Evolutionary conservation across 2,797 vertebrate species (phyloP), one percentile per base, ranked within the genome.

Genomic region (Champsocephalus gunnari): DNA sequence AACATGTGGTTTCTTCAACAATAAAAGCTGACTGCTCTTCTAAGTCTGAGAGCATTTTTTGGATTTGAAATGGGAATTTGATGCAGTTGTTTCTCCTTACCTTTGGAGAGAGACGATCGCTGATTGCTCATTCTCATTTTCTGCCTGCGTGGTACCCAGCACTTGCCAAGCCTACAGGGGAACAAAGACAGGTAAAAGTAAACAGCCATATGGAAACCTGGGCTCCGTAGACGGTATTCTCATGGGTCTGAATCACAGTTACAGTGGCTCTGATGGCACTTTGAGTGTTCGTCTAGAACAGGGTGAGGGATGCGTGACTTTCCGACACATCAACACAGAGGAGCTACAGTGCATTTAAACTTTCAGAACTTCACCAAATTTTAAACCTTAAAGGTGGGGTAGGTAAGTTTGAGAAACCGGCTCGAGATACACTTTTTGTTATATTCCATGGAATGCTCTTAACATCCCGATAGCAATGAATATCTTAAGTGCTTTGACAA

Each of bases 21-120:
- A 47, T 28, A 66, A 51, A 60, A 50, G 69, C 62, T 66, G 58
- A 69, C 61, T 53, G 51, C 21, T 55, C 8, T 6, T 8, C 34
- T 17, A 32, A n/a, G 51, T 63, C 34, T 50, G 53, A 13, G 6
- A 64, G 58, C 3, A 0, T 16, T 51, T 78, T 73, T 56, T 10
- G 34, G 5, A 3, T 67, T 74, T 65, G 32, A 19, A 73, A 66
- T 21, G 32, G 38, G 45, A 45, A 64, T 67, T 12, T 51, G 72
- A 55, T 88, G 86, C 81, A 89, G 64, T 75, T 76, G 79, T 86
- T 76, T 80, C 71, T 75, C 66, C 83, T 87, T 96, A 99, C 98
- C 98, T 98, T 94, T 99, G 98, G 91, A 99, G 98, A 92, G 98
- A 98, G 81, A 99, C 97, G 88, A 99, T 98, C 2, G 98, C 98